Evolutionary conservation across 30 jellyfish, hydroid and myxozoan species (phyloP).

Genomic region (Turritopsis rubra): DNA sequence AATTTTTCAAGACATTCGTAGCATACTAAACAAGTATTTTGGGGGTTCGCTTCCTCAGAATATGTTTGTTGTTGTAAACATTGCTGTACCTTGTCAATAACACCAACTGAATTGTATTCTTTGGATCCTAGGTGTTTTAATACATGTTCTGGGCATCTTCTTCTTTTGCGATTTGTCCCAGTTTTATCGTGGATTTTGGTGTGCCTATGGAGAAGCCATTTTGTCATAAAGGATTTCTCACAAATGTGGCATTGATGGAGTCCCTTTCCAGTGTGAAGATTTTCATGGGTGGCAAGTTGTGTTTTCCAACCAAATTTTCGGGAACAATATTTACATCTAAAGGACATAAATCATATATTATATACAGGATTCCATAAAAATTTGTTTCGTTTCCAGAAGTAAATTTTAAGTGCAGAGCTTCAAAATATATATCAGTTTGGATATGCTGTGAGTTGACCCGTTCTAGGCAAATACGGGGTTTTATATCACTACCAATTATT

Average conservation of each 20-base stretch:
- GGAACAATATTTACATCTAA: constrained; percentile 30
- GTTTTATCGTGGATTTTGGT: constrained; percentile 24
- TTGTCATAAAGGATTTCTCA: constrained; percentile 24
- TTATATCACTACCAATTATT: too few relatives aligned
- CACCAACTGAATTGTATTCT: neutral
- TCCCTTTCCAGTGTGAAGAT: constrained; percentile 34
- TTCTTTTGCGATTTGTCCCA: neutral
- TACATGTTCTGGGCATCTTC: neutral
- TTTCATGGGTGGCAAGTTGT: constrained; percentile 29
- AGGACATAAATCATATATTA: too few relatives aligned
- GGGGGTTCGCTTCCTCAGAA: neutral
- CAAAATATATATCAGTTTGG: too few relatives aligned
- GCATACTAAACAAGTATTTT: neutral
- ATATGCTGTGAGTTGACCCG: too few relatives aligned
- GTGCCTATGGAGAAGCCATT: constrained; percentile 30
- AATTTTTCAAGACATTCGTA: constrained; percentile 11
- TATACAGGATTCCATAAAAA: too few relatives aligned
- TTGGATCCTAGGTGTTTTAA: neutral
- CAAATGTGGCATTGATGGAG: constrained; percentile 25
- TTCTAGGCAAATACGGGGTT: too few relatives aligned
- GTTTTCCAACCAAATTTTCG: constrained; percentile 36
- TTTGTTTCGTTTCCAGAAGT: too few relatives aligned
- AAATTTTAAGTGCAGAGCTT: too few relatives aligned
- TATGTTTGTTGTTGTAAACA: neutral
- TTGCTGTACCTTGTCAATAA: neutral